Base-by-base conservation (phyloP, 2,797 vertebrate species). In the Myripristis jacobus region DNA sequence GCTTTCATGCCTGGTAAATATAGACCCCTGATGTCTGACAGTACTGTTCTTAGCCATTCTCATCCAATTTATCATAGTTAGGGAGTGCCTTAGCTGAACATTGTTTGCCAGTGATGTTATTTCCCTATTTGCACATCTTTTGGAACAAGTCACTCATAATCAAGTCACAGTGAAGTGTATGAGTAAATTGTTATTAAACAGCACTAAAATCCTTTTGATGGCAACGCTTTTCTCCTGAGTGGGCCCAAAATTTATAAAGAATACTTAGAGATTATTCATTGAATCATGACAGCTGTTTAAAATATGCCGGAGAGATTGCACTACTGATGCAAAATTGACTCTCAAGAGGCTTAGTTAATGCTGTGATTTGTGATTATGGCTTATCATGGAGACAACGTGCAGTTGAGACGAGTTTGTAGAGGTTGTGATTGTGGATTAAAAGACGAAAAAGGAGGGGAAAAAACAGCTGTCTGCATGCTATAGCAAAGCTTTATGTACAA, bases 71-170 rank as follows among this genome's bases (percentile, higher is more conserved):
- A 55, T 79, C 41, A 58, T 21, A 56, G 25, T 66, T 66, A 62
- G 52, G 46, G 25, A 51, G 44, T 60, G 44, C 63, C 52, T 72
- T 66, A 71, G 22, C 61, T 25, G 21, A 65, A 70, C 36, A 68
- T 4, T 57, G 18, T 74, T 70, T 64, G 22, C 47, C 61, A 8
- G 51, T 77, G 70, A 72, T 82, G 69, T 70, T 71, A 58, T 84
- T 82, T 72, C 53, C 48, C 57, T 67, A 65, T 86, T 86, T 87
- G 70, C 59, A 73, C 50, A 47, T 75, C 65, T 82, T 80, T 73
- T 55, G 0, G 19, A 76, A 41, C 16, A 69, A 65, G 75, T 82
- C 77, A 48, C 61, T 78, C 55, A 76, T 78, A 77, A 84, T 86
- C 34, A 81, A 77, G 55, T 78, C 60, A 76, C 70, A 81, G 72